Evolutionary conservation across 2,888 invertebrate genomes (phyloP).

Genomic region (Mechanitis messenoides): DNA sequence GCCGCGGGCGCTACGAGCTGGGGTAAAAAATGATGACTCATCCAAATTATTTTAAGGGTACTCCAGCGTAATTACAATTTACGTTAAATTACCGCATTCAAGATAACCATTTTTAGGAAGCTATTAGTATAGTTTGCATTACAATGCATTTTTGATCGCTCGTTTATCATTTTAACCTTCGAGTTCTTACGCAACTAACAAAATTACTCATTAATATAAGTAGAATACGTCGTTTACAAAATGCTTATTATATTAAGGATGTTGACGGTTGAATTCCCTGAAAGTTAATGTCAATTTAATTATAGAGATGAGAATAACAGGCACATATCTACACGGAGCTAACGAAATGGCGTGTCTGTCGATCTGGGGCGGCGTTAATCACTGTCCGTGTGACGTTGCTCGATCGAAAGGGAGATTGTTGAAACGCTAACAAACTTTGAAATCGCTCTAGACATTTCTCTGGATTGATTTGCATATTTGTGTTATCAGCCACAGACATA

Average conservation of each 20-base stretch:
- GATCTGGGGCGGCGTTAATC: constrained; percentile 37
- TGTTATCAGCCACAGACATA: background rate
- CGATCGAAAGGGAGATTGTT: constrained; percentile 34
- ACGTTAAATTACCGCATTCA: constrained; percentile 29
- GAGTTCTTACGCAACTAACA: background rate
- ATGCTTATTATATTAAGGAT: no score
- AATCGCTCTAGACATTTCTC: constrained; percentile 20
- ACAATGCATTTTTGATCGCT: constrained; percentile 7
- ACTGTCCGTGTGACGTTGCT: constrained; percentile 31
- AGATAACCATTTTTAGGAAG: constrained; percentile 13
- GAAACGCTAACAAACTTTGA: constrained; percentile 30
- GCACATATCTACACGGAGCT: constrained; percentile 14
- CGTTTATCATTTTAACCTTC: background rate
- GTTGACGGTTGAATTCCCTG: no score
- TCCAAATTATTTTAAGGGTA: constrained; percentile 23
- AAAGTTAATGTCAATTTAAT: background rate
- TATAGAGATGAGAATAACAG: background rate
- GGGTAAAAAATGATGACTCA: constrained; percentile 28
- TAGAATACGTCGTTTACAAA: no score
- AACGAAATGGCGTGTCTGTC: constrained; percentile 34
- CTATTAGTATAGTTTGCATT: constrained; percentile 18
- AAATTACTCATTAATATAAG: no score
- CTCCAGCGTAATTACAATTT: constrained; percentile 29
- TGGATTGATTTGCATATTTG: constrained; percentile 21
- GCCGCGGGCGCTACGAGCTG: constrained; percentile 21